phyloP scores from a whole-genome alignment of 2,888 invertebrate genomes.

The Pristionchus maxplancki region DNA sequence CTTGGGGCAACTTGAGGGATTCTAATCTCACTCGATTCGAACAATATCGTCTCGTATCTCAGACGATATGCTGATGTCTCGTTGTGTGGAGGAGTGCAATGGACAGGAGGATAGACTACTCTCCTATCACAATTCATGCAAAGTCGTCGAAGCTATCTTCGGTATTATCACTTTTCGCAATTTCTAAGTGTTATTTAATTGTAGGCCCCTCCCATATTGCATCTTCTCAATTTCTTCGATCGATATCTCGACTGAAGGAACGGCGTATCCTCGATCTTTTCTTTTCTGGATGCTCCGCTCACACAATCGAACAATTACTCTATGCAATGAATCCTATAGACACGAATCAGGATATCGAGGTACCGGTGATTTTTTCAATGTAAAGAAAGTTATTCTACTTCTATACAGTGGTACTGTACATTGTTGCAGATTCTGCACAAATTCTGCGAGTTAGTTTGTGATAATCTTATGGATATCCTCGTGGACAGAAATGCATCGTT shows the following conservation, averaged over 20 bases:
- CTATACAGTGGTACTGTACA: too few relatives aligned
- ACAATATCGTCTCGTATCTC: not conserved
- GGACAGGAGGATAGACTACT: constrained; percentile 62
- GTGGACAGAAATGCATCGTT: constrained; percentile 39
- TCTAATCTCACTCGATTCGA: too few relatives aligned
- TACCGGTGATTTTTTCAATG: not conserved
- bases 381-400: too few relatives aligned
- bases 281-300: constrained; percentile 60
- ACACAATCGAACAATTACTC: constrained; percentile 63
- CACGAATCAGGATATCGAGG: constrained; percentile 55
- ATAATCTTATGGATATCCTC: not conserved
- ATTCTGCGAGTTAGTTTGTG: constrained; percentile 43
- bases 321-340: constrained; percentile 57
- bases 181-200: not conserved
- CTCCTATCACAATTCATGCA: constrained; percentile 61
- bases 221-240: constrained; percentile 58
- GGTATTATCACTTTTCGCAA: too few relatives aligned
- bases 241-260: constrained; percentile 60
- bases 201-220: constrained; percentile 55
- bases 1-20: too few relatives aligned
- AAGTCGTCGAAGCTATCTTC: constrained; percentile 53
- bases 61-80: constrained; percentile 47
- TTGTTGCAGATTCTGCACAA: constrained; percentile 4
- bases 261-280: constrained; percentile 59
- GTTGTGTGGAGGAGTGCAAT: constrained; percentile 57